Evolutionary conservation across 1,140 invertebrate species (phyloP).

Genomic region (Drosophila kohkoa): DNA sequence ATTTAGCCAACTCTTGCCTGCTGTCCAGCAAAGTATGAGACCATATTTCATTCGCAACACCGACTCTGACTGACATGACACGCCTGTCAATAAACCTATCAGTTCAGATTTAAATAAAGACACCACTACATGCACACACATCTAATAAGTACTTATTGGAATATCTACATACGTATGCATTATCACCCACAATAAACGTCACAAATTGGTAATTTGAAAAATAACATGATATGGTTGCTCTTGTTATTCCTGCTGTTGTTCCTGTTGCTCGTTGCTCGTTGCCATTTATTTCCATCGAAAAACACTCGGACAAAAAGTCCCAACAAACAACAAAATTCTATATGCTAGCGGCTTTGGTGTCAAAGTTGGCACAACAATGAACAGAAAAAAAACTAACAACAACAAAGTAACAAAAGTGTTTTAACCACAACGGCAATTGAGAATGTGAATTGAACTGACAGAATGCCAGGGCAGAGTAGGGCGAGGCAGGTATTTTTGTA

Average conservation of each 20-base stretch:
- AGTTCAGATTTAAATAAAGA: conserved; percentile 63
- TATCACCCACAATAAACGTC: conserved; percentile 73
- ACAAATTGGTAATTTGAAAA: conserved; percentile 70
- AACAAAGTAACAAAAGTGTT: conserved; percentile 25
- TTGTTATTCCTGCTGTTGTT: conserved; percentile 30
- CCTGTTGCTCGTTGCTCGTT: conserved; percentile 35
- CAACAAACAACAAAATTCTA: conserved; percentile 22
- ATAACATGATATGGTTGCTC: conserved; percentile 50
- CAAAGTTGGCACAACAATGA: conserved; percentile 60
- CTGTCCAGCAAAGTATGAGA: conserved; percentile 31
- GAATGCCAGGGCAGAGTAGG: conserved; percentile 12
- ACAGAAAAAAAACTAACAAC: conserved; percentile 21
- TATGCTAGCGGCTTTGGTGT: conserved; percentile 59
- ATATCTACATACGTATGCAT: conserved; percentile 4
- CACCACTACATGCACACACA: not conserved
- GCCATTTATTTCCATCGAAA: conserved; percentile 33
- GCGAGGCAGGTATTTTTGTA: conserved; percentile 32
- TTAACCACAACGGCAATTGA: conserved; percentile 69
- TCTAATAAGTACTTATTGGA: not conserved
- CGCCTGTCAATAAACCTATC: conserved; percentile 75
- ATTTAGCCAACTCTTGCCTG: conserved; percentile 34
- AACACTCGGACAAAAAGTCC: conserved; percentile 18
- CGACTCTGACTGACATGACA: conserved; percentile 50
- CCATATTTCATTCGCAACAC: conserved; percentile 74
- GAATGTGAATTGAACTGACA: conserved; percentile 48